phyloP scores from a whole-genome alignment of 2,113 vertebrate genomes.

The Loxodonta africana region DNA sequence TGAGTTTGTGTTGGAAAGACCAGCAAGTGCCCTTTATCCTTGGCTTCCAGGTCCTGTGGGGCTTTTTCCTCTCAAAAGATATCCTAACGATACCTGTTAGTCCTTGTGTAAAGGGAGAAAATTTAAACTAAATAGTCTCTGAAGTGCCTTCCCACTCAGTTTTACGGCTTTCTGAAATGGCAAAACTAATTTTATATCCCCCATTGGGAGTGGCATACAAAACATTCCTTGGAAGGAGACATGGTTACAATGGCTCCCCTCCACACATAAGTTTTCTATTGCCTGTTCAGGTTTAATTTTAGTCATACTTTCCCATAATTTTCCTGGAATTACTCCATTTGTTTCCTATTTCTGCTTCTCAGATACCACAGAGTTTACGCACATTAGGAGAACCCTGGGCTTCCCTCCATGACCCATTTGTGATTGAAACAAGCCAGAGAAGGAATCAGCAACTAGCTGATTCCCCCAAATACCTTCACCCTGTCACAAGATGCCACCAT shows the following conservation, averaged over 20 bases:
- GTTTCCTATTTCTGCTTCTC: not conserved
- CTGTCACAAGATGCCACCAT: rapidly evolving
- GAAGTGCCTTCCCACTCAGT: not conserved
- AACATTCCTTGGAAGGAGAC: not conserved
- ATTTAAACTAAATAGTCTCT: not conserved
- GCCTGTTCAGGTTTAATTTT: not conserved
- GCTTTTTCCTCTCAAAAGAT: not conserved
- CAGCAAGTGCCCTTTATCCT: not conserved
- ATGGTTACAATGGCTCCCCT: not conserved
- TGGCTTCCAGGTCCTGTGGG: not conserved
- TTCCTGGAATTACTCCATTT: not conserved
- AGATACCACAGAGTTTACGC: not conserved
- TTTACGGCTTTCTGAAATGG: not conserved
- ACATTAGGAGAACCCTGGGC: too few species aligned
- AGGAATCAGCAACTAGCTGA: not conserved
- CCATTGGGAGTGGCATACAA: not conserved
- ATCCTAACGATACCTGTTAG: not conserved
- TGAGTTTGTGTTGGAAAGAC: not conserved
- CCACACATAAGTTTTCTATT: not conserved
- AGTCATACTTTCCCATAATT: not conserved
- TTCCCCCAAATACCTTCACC: not conserved
- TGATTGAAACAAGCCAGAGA: not conserved
- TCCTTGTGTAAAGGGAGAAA: conserved; percentile 39
- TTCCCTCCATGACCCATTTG: not conserved
- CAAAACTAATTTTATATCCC: not conserved